These are phyloP conservation scores for Porites divaricata DNA, from an alignment of 92 coral and sea anemone species.

Conservation along the genomic window DNA sequence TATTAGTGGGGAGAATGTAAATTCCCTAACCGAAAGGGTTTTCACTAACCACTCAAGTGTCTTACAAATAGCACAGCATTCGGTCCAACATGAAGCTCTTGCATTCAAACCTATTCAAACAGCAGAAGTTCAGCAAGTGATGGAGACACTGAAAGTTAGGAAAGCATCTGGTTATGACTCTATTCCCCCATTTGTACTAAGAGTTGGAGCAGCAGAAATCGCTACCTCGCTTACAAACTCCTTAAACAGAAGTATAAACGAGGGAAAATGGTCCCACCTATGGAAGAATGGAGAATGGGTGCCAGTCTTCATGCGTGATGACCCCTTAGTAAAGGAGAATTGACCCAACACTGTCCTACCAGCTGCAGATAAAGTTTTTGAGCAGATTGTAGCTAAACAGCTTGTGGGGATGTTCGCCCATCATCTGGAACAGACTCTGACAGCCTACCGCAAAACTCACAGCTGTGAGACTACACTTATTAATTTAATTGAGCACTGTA, in stretches of 20 bases:
- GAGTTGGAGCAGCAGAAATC: slow-evolving; percentile 44
- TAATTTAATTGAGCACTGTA: slow-evolving; percentile 18
- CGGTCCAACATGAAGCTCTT: not conserved
- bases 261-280: slow-evolving; percentile 37
- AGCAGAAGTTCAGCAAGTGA: slow-evolving; percentile 28
- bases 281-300: slow-evolving; percentile 60
- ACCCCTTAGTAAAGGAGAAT: slow-evolving; percentile 19
- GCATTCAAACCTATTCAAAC: slow-evolving; percentile 4
- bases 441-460: slow-evolving; percentile 4
- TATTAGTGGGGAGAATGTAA: slow-evolving; percentile 3
- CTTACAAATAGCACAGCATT: slow-evolving; percentile 10
- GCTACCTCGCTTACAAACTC: slow-evolving; percentile 22
- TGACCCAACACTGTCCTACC: slow-evolving; percentile 33
- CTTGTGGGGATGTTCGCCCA: not conserved
- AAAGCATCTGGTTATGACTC: slow-evolving; percentile 52
- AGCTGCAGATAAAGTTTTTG: slow-evolving; percentile 32
- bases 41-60: slow-evolving; percentile 41
- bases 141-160: slow-evolving; percentile 13
- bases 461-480: not conserved
- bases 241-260: slow-evolving; percentile 38
- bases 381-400: slow-evolving; percentile 45
- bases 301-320: slow-evolving; percentile 35
- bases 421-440: not conserved
- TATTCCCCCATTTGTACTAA: slow-evolving; percentile 30
- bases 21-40: not conserved